phyloP scores from a whole-genome alignment of 2,888 invertebrate genomes.

The Flexamia atlantica region DNA sequence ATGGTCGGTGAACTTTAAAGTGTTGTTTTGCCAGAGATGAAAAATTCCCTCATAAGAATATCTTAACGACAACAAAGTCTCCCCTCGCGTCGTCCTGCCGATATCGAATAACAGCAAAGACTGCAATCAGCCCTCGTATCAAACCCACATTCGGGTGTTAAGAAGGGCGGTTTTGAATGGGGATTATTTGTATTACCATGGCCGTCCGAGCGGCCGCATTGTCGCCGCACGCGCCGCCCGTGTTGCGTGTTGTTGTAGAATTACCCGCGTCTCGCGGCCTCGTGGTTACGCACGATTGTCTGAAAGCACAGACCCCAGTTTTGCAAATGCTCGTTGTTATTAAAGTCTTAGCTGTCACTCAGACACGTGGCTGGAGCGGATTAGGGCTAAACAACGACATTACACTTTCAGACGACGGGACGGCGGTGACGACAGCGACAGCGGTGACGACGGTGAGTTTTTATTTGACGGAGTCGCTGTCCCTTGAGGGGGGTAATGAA shows the following conservation, averaged over 20 bases:
- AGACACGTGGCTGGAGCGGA: background rate
- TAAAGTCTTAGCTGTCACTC: constrained; percentile 38
- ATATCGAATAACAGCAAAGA: too few species aligned
- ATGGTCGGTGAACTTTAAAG: too few species aligned
- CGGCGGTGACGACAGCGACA: background rate
- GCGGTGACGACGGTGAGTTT: background rate
- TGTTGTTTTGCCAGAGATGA: too few species aligned
- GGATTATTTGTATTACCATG: constrained; percentile 28
- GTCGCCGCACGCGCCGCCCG: background rate
- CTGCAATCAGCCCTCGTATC: too few species aligned
- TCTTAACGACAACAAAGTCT: too few species aligned
- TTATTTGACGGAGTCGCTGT: background rate
- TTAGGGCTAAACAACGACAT: constrained; percentile 13
- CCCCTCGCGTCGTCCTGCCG: too few species aligned
- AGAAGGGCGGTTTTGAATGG: constrained; percentile 31
- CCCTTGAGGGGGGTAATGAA: background rate
- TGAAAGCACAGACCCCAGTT: background rate
- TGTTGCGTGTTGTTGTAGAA: constrained; percentile 22
- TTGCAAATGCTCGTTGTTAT: constrained; percentile 29
- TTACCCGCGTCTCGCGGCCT: background rate
- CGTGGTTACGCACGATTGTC: constrained; percentile 6
- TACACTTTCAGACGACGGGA: constrained; percentile 27
- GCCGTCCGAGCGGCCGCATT: background rate
- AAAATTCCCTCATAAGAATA: too few species aligned
- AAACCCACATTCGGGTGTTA: too few species aligned